A percentile compares a stretch with the other conserved stretches of the same genome.
Evolutionary conservation across 2,888 invertebrate genomes (phyloP).

Genomic region (Drosophila colorata): DNA sequence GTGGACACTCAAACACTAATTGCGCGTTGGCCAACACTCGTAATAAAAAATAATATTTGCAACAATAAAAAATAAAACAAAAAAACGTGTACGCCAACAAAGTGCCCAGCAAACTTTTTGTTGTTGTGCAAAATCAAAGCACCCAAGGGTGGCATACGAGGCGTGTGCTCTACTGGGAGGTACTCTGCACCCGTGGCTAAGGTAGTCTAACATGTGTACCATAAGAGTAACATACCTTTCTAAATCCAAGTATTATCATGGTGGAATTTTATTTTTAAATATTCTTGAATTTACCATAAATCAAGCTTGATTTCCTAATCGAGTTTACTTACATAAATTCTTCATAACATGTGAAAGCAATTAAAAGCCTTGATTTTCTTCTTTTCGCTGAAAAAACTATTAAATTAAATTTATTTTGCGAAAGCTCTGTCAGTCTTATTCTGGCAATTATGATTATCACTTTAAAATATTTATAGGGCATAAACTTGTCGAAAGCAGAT

Average conservation of each 20-base stretch:
- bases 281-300: too few species aligned
- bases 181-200: background rate
- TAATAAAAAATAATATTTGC: constrained; percentile 65
- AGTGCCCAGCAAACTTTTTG: constrained; percentile 15
- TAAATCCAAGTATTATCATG: too few species aligned
- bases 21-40: constrained; percentile 68
- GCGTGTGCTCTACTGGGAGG: background rate
- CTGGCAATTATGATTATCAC: background rate
- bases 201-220: too few species aligned
- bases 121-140: constrained; percentile 10
- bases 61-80: constrained; percentile 55
- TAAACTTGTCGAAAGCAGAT: background rate
- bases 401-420: too few species aligned
- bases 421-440: too few species aligned
- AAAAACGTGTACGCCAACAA: constrained; percentile 34
- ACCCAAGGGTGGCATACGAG: background rate
- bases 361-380: too few species aligned
- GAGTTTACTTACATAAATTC: too few species aligned
- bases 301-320: too few species aligned
- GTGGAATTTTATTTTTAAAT: too few species aligned
- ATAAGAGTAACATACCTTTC: too few species aligned
- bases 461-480: background rate
- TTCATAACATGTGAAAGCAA: too few species aligned
- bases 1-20: constrained; percentile 53
- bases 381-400: too few species aligned